Evolutionary conservation across 2,113 vertebrate species (phyloP).

Genomic region (Odocoileus virginianus): DNA sequence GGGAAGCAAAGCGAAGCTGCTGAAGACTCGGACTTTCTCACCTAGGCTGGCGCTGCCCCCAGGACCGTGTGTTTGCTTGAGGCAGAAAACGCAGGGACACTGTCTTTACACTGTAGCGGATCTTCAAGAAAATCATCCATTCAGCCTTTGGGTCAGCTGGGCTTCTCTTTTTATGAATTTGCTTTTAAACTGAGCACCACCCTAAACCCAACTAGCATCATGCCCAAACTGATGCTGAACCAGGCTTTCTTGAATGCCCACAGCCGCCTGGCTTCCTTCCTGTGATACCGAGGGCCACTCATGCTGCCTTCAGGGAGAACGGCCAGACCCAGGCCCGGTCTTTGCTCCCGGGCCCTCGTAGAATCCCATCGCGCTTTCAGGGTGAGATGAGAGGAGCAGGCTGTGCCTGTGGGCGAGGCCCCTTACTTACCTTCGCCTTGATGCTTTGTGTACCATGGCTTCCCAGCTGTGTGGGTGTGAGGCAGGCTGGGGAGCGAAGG

Average conservation of each 20-base stretch:
- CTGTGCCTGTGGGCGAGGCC: constrained; percentile 38
- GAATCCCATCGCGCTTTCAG: not conserved
- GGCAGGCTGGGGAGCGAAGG: constrained; percentile 44
- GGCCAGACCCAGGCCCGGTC: not conserved
- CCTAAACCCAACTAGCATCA: not conserved
- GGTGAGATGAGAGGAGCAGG: not conserved
- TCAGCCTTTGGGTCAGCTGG: too few species aligned
- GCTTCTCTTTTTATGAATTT: not conserved
- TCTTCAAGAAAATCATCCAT: rapidly evolving
- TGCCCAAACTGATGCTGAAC: rapidly evolving
- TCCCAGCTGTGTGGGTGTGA: not conserved
- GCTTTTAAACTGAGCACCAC: not conserved
- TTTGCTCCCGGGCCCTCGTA: rapidly evolving
- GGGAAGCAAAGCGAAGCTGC: not conserved
- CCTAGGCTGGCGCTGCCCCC: rapidly evolving
- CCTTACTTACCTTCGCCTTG: constrained; percentile 53
- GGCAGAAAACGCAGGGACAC: rapidly evolving
- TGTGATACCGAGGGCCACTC: rapidly evolving
- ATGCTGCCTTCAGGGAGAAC: not conserved
- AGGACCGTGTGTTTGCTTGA: rapidly evolving
- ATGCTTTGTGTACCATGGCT: not conserved
- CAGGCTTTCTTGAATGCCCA: not conserved
- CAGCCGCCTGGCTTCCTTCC: not conserved
- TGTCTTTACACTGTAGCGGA: not conserved
- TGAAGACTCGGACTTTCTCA: rapidly evolving